Evolutionary conservation across 2,113 vertebrate genomes (phyloP).

Genomic region (Channa maculata): DNA sequence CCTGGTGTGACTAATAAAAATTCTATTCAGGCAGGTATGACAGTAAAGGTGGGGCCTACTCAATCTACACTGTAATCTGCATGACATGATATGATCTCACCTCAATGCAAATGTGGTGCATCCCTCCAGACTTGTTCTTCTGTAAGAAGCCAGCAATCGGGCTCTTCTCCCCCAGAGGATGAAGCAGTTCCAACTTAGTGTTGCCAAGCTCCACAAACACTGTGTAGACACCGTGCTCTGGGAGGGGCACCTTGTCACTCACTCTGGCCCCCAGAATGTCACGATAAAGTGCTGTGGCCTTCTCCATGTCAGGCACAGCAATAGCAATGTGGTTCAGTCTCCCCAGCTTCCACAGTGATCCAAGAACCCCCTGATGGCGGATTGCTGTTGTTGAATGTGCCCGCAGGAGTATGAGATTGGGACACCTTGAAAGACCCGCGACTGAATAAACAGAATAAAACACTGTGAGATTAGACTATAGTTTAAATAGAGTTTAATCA

Average conservation of each 20-base stretch:
- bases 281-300: slow-evolving; percentile 89
- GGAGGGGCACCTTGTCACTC: slow-evolving; percentile 87
- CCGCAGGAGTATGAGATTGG: slow-evolving; percentile 40
- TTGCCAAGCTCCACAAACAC: slow-evolving; percentile 96
- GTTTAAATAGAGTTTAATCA: not conserved
- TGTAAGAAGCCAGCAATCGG: slow-evolving; percentile 92
- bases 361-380: slow-evolving; percentile 66
- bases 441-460: slow-evolving; percentile 50
- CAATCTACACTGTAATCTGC: not conserved
- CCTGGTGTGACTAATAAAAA: no score
- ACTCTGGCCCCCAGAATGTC: slow-evolving; percentile 91
- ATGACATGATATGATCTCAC: slow-evolving; percentile 74
- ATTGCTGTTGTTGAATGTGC: slow-evolving; percentile 61
- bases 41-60: not conserved
- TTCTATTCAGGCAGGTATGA: not conserved
- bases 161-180: slow-evolving; percentile 92
- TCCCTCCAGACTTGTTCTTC: slow-evolving; percentile 93
- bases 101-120: slow-evolving; percentile 99
- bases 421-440: slow-evolving; percentile 81
- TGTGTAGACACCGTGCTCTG: slow-evolving; percentile 93
- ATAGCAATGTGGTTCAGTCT: slow-evolving; percentile 94
- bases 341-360: slow-evolving; percentile 90
- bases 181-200: slow-evolving; percentile 95
- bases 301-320: slow-evolving; percentile 92
- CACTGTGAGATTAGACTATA: not conserved